Evolutionary conservation across 1,140 invertebrate genomes (phyloP).

Genomic region (Heliothis subflexa): DNA sequence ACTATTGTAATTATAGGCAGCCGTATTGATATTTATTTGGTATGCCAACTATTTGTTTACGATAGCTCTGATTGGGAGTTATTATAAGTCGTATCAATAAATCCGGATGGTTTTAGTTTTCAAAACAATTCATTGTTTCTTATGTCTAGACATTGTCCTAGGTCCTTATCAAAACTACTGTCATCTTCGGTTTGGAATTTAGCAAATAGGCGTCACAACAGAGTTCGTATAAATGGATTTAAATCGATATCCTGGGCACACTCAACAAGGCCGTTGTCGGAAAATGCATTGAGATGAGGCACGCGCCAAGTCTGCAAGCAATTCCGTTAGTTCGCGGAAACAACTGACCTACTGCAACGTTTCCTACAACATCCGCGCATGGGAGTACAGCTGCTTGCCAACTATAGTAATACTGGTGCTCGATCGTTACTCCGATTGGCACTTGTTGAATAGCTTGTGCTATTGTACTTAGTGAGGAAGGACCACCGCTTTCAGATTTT

Average conservation of each 20-base stretch:
- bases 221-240: not conserved
- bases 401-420: not conserved
- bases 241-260: not conserved
- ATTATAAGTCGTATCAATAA: not conserved
- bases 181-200: not conserved
- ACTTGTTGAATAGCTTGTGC: too few species aligned
- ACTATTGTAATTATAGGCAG: not conserved
- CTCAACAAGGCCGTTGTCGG: not conserved
- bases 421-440: too few species aligned
- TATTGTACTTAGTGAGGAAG: not conserved
- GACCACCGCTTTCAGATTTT: not conserved
- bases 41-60: slow-evolving; percentile 4
- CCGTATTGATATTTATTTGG: slow-evolving; percentile 5
- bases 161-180: not conserved
- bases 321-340: slow-evolving; percentile 37
- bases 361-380: slow-evolving; percentile 1
- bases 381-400: not conserved
- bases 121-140: not conserved
- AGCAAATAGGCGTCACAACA: too few species aligned
- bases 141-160: not conserved
- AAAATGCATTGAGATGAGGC: slow-evolving; percentile 34
- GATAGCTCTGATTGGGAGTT: not conserved
- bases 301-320: slow-evolving; percentile 28
- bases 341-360: slow-evolving; percentile 44
- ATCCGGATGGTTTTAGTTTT: not conserved